Conservation (phyloP, 2,888 invertebrate species). For the Pseudeuparius sepicola region DNA sequence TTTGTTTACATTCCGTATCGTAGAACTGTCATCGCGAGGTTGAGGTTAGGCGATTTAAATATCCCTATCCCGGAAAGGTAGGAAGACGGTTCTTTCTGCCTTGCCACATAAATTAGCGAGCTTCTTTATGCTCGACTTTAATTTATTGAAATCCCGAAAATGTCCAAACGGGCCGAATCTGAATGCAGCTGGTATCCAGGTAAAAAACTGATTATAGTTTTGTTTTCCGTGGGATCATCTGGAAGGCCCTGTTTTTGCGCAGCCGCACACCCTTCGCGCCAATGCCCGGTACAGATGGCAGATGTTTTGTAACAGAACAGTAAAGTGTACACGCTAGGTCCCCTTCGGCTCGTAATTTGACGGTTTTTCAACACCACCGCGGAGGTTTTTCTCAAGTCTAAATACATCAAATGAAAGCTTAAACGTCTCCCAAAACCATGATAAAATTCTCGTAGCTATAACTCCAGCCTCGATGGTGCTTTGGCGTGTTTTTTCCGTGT, state of each 20-base stretch:
- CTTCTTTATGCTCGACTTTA: too few relatives aligned
- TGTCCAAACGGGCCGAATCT: too few relatives aligned
- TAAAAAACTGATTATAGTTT: too few relatives aligned
- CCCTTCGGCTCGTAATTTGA: constrained; percentile 28
- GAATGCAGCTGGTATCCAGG: too few relatives aligned
- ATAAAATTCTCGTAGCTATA: constrained; percentile 22
- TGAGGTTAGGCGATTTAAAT: too few relatives aligned
- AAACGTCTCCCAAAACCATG: constrained; percentile 24
- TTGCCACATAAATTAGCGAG: too few relatives aligned
- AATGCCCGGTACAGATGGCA: constrained; percentile 41
- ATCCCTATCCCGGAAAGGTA: too few relatives aligned
- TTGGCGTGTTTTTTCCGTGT: constrained; percentile 27
- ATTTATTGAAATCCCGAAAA: too few relatives aligned
- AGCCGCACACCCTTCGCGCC: constrained; percentile 38
- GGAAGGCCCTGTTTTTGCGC: constrained; percentile 19
- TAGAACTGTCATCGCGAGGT: too few relatives aligned
- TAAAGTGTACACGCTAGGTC: constrained; percentile 32
- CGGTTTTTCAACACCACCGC: constrained; percentile 26
- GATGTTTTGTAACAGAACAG: constrained; percentile 40
- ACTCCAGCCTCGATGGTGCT: constrained; percentile 27
- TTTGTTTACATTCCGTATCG: too few relatives aligned
- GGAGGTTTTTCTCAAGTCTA: constrained; percentile 19
- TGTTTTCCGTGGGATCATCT: constrained; percentile 14
- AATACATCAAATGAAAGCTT: constrained; percentile 22
- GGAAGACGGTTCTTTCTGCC: too few relatives aligned